phyloP scores from a whole-genome alignment of 2,113 vertebrate genomes.

The Rhodinocichla rosea region DNA sequence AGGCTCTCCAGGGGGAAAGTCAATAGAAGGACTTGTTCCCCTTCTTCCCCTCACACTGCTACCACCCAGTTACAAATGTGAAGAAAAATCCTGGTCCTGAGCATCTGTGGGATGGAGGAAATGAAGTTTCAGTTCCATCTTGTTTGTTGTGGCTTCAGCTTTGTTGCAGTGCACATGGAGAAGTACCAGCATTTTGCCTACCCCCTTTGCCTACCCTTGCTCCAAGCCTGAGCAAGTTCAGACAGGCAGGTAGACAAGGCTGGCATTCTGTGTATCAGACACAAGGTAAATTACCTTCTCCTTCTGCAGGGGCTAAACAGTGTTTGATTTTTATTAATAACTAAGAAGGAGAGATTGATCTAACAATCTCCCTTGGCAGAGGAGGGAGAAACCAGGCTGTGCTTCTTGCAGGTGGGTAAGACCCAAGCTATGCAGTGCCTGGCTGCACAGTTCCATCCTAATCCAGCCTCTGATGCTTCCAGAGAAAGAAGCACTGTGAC shows the following conservation, averaged over 20 bases:
- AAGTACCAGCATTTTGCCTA: not conserved
- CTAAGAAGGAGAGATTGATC: not conserved
- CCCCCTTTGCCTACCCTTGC: not conserved
- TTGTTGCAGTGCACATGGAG: not conserved
- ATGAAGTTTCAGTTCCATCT: not conserved
- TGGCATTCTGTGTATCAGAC: not conserved
- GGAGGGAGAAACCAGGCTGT: not conserved
- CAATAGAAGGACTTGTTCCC: not conserved
- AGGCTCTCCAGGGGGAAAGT: not conserved
- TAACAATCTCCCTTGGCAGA: not conserved
- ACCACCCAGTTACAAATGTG: not conserved
- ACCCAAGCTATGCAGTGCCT: not conserved
- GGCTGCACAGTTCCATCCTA: slow-evolving; percentile 22
- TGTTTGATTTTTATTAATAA: not conserved
- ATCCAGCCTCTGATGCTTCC: slow-evolving; percentile 41
- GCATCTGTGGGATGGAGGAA: not conserved
- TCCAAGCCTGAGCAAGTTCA: not conserved
- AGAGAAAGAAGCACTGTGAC: slow-evolving; percentile 7
- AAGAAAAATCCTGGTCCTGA: not conserved
- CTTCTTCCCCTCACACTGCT: not conserved
- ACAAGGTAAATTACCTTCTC: not conserved
- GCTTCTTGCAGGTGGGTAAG: slow-evolving; percentile 14
- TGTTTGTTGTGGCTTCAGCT: not conserved
- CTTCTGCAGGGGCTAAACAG: not conserved
- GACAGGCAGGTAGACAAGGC: not conserved